Percentiles rank a stretch among this genome's conserved stretches.
Conservation (phyloP, 2,888 invertebrate genomes). For the Podotricha telesiphe region DNA sequence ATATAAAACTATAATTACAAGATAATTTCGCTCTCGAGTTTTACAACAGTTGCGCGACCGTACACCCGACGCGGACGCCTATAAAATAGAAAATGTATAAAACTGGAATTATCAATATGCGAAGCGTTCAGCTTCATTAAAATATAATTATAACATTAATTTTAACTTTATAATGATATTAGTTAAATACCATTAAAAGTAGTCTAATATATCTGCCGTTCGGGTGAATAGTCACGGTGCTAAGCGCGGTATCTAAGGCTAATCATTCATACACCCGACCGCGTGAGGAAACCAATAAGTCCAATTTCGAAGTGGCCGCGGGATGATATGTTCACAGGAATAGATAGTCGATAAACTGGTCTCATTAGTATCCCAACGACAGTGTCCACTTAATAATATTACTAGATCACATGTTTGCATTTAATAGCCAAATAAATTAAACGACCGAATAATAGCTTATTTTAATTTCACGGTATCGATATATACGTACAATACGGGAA, state of each 20-base stretch:
- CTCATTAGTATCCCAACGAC: constrained; percentile 79
- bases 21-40: constrained; percentile 78
- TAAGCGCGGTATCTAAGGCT: constrained; percentile 59
- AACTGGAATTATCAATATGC: constrained; percentile 56
- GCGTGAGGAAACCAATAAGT: constrained; percentile 75
- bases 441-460: constrained; percentile 68
- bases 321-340: constrained; percentile 68
- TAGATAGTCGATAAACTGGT: constrained; percentile 75
- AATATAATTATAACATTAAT: constrained; percentile 55
- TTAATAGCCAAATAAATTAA: constrained; percentile 82
- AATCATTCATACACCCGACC: constrained; percentile 68
- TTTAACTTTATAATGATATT: constrained; percentile 78
- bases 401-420: constrained; percentile 81
- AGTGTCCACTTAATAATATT: constrained; percentile 73
- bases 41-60: constrained; percentile 75
- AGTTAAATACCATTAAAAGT: constrained; percentile 77
- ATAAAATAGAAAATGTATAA: constrained; percentile 72
- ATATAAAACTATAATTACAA: constrained; percentile 81
- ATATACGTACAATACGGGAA: constrained; percentile 68
- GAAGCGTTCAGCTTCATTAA: constrained; percentile 44
- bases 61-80: constrained; percentile 64
- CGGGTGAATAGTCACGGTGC: constrained; percentile 40
- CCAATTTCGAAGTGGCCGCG: constrained; percentile 65
- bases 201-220: constrained; percentile 46
- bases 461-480: constrained; percentile 77